Conservation (phyloP, 2,888 invertebrate species). For the Apotomis capreana region DNA sequence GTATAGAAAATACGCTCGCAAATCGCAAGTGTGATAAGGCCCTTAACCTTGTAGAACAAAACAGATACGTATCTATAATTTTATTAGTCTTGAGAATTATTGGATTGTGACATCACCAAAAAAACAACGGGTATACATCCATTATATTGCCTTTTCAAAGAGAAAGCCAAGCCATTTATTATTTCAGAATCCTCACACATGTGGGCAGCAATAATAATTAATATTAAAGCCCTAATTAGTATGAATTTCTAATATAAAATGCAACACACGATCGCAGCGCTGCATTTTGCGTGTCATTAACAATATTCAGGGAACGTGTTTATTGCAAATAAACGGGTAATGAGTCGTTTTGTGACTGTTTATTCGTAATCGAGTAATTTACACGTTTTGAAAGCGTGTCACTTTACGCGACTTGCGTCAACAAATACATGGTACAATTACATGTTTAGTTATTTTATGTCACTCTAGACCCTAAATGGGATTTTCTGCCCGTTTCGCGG, state of each 20-base stretch:
- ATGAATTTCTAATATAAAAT: slow-evolving; percentile 23
- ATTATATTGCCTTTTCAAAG: too few relatives aligned
- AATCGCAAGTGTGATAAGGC: too few relatives aligned
- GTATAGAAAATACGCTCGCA: too few relatives aligned
- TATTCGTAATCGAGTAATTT: slow-evolving; percentile 9
- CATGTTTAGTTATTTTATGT: neutral
- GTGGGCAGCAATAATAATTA: neutral
- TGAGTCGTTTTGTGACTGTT: slow-evolving; percentile 14
- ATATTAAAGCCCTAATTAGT: slow-evolving; percentile 9
- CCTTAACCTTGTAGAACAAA: too few relatives aligned
- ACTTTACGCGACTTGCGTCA: neutral
- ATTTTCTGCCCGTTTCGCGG: too few relatives aligned
- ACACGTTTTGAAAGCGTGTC: slow-evolving; percentile 4
- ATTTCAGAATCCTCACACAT: too few relatives aligned
- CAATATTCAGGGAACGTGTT: slow-evolving; percentile 23
- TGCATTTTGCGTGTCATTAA: slow-evolving; percentile 14
- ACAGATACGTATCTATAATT: too few relatives aligned
- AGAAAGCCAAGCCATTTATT: too few relatives aligned
- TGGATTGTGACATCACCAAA: too few relatives aligned
- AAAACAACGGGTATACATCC: too few relatives aligned
- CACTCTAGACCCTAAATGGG: too few relatives aligned
- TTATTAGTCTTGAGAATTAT: too few relatives aligned
- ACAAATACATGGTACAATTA: neutral
- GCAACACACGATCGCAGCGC: slow-evolving; percentile 7
- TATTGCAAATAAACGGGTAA: slow-evolving; percentile 5